phyloP scores from a whole-genome alignment of 2,888 invertebrate genomes.

The Stenurella melanura region DNA sequence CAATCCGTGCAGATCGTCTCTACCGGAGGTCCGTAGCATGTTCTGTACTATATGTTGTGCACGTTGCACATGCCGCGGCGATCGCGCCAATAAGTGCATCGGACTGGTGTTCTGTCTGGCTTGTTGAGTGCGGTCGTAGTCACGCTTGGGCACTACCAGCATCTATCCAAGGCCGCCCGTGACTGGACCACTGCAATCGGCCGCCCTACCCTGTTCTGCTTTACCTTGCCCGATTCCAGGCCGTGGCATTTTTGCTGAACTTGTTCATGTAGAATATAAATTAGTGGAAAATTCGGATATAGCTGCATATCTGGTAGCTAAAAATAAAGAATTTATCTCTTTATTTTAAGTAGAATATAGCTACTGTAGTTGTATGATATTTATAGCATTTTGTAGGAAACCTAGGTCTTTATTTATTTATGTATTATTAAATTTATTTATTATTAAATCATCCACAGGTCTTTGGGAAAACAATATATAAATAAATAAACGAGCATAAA shows the following conservation, averaged over 20 bases:
- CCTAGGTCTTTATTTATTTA: no score
- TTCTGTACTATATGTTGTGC: slow-evolving; percentile 17
- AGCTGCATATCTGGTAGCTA: background rate
- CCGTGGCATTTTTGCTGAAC: slow-evolving; percentile 24
- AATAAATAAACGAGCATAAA: no score
- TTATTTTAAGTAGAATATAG: no score
- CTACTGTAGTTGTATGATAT: no score
- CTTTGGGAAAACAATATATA: no score
- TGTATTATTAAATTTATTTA: no score
- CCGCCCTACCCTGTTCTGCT: slow-evolving; percentile 32
- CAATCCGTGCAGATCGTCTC: background rate
- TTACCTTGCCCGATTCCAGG: slow-evolving; percentile 30
- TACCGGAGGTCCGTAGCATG: background rate
- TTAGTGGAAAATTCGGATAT: background rate
- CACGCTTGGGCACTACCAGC: slow-evolving; percentile 49
- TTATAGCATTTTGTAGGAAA: no score
- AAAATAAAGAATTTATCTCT: background rate
- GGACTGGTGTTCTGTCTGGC: slow-evolving; percentile 36
- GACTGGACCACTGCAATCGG: slow-evolving; percentile 51
- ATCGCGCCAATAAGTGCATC: slow-evolving; percentile 34
- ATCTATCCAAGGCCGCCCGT: slow-evolving; percentile 54
- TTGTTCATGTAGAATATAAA: slow-evolving; percentile 15
- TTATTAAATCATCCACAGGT: no score
- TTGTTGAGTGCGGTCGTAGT: slow-evolving; percentile 37
- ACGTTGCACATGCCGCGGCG: slow-evolving; percentile 23